Percentiles rank a stretch among this genome's conserved stretches.
These are phyloP conservation scores for Hemiscyllium ocellatum DNA, from an alignment of 2,113 vertebrate species.

Conservation along the genomic window DNA sequence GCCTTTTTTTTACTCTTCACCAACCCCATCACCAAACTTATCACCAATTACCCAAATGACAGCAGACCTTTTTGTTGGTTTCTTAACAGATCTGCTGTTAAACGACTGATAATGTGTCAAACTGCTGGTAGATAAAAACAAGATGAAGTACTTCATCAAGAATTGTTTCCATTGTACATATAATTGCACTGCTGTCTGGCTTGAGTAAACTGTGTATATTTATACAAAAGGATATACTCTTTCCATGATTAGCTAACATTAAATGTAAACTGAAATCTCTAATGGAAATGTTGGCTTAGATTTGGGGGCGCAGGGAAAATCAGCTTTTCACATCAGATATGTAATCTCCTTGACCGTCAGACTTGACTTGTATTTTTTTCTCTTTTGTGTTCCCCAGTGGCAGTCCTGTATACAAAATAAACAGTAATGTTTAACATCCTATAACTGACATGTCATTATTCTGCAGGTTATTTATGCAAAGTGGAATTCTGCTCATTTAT, in stretches of 20 bases:
- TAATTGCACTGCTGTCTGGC: neutral
- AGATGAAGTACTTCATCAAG: neutral
- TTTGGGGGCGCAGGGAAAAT: neutral
- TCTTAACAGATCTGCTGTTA: neutral
- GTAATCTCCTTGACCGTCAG: neutral
- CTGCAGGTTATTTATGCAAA: slow-evolving; percentile 73
- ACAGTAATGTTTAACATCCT: neutral
- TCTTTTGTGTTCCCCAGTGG: neutral
- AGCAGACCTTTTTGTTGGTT: neutral
- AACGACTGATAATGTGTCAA: neutral
- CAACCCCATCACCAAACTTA: neutral
- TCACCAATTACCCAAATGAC: neutral
- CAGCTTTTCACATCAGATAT: neutral
- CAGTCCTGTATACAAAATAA: neutral
- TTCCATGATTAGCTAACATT: neutral
- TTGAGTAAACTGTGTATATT: neutral
- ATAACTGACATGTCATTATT: neutral
- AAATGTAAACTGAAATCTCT: neutral
- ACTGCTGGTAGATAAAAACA: neutral
- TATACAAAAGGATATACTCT: neutral
- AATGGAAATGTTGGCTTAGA: neutral
- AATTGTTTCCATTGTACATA: neutral
- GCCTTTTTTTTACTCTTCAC: too few relatives aligned
- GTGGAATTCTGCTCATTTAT: slow-evolving; percentile 65
- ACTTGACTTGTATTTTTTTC: neutral